Percentiles rank a stretch among this genome's conserved stretches.
phyloP scores from a whole-genome alignment of 2,113 vertebrate species.

The Phylloscopus trochilus region DNA sequence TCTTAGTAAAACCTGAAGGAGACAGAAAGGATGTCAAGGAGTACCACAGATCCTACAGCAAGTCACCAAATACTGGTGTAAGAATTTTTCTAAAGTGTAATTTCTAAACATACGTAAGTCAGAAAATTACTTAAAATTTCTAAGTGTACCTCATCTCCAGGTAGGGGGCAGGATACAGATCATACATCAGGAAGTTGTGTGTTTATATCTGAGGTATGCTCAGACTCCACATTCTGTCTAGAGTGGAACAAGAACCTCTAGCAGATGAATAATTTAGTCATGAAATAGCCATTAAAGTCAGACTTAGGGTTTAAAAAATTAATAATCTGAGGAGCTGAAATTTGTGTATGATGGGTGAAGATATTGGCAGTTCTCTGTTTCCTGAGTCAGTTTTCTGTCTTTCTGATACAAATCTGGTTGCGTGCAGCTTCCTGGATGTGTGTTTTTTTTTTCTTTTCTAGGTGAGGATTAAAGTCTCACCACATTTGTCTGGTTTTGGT shows the following conservation, averaged over 20 bases:
- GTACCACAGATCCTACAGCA: not conserved
- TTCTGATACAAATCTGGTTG: not conserved
- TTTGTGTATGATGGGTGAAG: not conserved
- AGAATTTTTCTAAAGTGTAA: not conserved
- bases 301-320: not conserved
- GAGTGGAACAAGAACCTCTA: not conserved
- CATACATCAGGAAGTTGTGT: not conserved
- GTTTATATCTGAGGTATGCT: not conserved
- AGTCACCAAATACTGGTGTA: not conserved
- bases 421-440: not conserved
- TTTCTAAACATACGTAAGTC: not conserved
- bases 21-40: not conserved
- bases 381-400: not conserved
- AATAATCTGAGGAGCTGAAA: not conserved
- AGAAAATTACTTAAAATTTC: not conserved
- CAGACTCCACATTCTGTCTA: not conserved
- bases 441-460: not conserved
- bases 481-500: not conserved
- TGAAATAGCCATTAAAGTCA: not conserved
- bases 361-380: not conserved
- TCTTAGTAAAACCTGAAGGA: not conserved
- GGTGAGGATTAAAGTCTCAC: not conserved
- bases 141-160: not conserved
- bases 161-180: not conserved
- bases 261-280: not conserved